A percentile compares a stretch with the other conserved stretches of the same genome.
These are phyloP conservation scores for Hirudinaria manillensis DNA, from an alignment of 2,888 invertebrate species.

Conservation along the genomic window DNA sequence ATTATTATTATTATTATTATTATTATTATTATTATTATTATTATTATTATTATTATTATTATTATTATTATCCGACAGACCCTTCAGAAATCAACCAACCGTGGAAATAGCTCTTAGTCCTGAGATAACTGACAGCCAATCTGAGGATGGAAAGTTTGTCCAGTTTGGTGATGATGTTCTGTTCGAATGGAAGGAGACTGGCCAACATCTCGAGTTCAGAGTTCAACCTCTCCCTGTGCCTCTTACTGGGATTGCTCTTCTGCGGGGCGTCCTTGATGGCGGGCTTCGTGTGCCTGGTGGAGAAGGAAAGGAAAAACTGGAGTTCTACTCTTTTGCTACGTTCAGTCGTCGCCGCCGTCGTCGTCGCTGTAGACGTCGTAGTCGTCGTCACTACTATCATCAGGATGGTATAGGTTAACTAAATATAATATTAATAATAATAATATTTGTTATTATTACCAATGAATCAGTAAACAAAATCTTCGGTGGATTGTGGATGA, in stretches of 20 bases:
- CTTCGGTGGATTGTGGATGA: too few species aligned
- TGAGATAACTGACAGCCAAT: conserved; percentile 91
- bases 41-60: too few species aligned
- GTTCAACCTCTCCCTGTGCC: conserved; percentile 93
- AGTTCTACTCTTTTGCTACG: too few species aligned
- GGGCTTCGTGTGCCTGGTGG: conserved; percentile 23
- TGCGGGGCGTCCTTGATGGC: conserved; percentile 47
- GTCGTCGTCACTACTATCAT: too few species aligned
- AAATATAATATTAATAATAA: background rate
- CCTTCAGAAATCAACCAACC: conserved; percentile 60
- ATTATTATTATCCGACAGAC: too few species aligned
- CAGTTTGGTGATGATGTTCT: conserved; percentile 93
- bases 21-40: too few species aligned
- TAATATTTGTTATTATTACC: background rate
- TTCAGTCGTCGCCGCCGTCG: too few species aligned
- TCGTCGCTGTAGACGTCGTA: too few species aligned
- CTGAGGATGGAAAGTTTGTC: conserved; percentile 95
- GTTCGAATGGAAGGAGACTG: conserved; percentile 74
- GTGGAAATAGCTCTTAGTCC: conserved; percentile 99
- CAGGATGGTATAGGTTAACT: background rate
- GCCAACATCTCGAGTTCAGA: conserved; percentile 96
- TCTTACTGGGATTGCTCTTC: conserved; percentile 82
- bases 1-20: too few species aligned
- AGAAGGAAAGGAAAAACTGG: too few species aligned
- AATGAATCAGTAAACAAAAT: too few species aligned